Evolutionary conservation across 1,140 invertebrate species (phyloP).

Genomic region (Cyclina sinensis): DNA sequence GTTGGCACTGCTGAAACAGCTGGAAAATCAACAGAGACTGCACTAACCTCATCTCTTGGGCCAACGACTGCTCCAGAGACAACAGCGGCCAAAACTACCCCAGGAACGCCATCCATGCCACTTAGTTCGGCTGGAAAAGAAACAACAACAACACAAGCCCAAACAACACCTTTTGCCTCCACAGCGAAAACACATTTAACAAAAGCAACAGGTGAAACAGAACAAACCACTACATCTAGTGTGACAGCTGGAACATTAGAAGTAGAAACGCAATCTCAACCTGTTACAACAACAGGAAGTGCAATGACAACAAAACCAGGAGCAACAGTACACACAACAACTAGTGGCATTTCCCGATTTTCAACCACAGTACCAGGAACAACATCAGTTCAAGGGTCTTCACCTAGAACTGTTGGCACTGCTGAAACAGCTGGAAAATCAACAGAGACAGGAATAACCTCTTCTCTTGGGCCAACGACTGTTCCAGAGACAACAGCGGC

Average conservation of each 20-base stretch:
- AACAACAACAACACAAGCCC: neutral
- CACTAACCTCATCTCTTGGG: too few species aligned
- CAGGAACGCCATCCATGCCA: neutral
- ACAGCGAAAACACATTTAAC: neutral
- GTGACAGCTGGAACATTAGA: neutral
- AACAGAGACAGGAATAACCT: neutral
- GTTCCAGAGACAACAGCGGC: neutral
- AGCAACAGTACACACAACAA: too few species aligned
- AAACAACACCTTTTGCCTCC: neutral
- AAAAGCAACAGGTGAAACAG: neutral
- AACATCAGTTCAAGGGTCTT: neutral
- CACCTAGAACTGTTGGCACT: too few species aligned
- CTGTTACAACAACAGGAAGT: too few species aligned
- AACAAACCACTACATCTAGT: neutral
- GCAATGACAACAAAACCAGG: too few species aligned
- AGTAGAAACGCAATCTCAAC: too few species aligned
- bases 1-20: too few species aligned
- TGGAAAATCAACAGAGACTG: too few species aligned
- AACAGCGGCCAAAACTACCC: too few species aligned
- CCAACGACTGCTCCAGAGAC: too few species aligned
- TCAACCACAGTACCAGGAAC: neutral
- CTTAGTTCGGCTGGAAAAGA: neutral
- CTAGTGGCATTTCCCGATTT: too few species aligned
- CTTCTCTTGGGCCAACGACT: neutral
- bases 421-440: neutral